These are phyloP conservation scores for Myrmophylax atrothorax DNA, from an alignment of 2,113 vertebrate genomes.

Conservation along the genomic window DNA sequence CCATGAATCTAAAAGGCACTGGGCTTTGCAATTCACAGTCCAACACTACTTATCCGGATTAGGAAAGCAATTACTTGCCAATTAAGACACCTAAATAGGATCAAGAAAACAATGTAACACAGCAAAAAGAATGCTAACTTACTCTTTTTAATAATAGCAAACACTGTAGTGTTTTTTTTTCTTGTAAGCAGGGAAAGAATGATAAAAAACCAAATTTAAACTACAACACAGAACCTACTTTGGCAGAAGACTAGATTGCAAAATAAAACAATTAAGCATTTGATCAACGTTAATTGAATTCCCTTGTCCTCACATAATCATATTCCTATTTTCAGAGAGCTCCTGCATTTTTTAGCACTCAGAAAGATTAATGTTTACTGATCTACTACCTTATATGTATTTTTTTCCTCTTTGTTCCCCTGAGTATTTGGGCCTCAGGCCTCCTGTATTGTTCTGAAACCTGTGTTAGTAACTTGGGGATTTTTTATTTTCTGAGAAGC, in stretches of 20 bases:
- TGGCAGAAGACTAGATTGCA: neutral
- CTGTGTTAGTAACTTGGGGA: neutral
- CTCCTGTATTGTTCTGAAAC: neutral
- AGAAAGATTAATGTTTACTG: neutral
- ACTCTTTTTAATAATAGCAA: neutral
- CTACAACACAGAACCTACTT: neutral
- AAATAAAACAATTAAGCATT: constrained; percentile 17
- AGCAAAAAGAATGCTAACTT: neutral
- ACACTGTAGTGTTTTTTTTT: neutral
- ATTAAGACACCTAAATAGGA: neutral
- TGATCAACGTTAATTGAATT: constrained; percentile 5
- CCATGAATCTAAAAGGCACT: neutral
- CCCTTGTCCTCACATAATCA: neutral
- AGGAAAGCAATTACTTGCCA: neutral
- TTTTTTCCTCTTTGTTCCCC: neutral
- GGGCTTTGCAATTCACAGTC: neutral
- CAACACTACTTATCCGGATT: neutral
- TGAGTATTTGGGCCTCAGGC: neutral
- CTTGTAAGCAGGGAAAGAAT: neutral
- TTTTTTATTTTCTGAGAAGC: neutral
- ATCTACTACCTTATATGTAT: neutral
- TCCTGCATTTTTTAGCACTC: neutral
- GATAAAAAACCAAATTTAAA: neutral
- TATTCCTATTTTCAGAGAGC: neutral
- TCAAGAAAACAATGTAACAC: neutral